Evolutionary conservation across 2,797 vertebrate genomes (phyloP).

Genomic region (Ambastaia sidthimunki): DNA sequence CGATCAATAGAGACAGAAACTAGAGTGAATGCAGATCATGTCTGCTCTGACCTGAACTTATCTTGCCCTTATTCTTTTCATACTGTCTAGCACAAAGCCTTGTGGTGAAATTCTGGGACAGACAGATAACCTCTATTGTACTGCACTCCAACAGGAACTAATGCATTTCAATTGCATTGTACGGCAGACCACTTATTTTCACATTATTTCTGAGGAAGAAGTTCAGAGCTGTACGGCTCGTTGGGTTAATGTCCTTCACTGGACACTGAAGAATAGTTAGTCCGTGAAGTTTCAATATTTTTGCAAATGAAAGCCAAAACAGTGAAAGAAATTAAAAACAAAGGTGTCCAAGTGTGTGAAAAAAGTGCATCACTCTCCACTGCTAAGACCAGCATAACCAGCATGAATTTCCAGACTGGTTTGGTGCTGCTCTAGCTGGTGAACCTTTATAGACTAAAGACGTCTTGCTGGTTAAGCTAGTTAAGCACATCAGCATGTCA

Average conservation of each 20-base stretch:
- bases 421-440: too few species aligned
- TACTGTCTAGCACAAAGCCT: not conserved
- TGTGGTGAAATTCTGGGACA: not conserved
- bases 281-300: not conserved
- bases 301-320: not conserved
- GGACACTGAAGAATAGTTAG: constrained; percentile 26
- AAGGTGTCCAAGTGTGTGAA: not conserved
- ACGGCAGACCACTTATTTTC: constrained; percentile 26
- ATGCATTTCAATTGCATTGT: constrained; percentile 3
- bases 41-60: constrained; percentile 29
- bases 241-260: constrained; percentile 10
- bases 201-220: constrained; percentile 11
- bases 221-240: not conserved
- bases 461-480: too few species aligned
- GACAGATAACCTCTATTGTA: not conserved
- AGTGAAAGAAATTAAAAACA: constrained; percentile 19
- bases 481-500: too few species aligned
- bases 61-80: not conserved
- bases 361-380: too few species aligned
- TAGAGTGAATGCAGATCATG: constrained; percentile 30
- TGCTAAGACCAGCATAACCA: not conserved
- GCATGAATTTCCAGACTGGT: too few species aligned
- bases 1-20: constrained; percentile 59
- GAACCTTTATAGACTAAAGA: too few species aligned
- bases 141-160: constrained; percentile 4